Base-by-base conservation (phyloP, 2,888 invertebrate genomes). In the Nemapogon koenigi region DNA sequence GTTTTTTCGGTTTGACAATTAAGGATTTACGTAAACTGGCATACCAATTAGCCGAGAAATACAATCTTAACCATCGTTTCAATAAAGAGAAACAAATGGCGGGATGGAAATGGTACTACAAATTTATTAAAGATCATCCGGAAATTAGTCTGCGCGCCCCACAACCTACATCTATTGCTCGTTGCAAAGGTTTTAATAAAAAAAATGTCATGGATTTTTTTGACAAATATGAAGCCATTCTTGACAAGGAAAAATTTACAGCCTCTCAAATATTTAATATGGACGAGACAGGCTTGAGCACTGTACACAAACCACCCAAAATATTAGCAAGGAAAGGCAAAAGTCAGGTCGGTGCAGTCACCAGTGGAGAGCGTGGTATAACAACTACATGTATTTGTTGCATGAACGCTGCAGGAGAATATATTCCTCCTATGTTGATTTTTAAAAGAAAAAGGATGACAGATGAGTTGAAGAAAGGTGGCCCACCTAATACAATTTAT, bases 1-100 rank as follows among this genome's bases (percentile, higher is more conserved):
- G 36, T 27, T 43, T 43, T 30, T 45, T 43, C 18, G 41, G 40
- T 13, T 35, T 45, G 18, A 43, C 43, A 19, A 16, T 35, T 17
- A 43, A 41, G 29, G 40, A 45, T 14, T 33, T 42, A 13, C 33
- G 43, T 25, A 39, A 35, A 27, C 30, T 43, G 22, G 39, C 39
- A 16, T 36, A 18, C 32, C 2, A 42, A 8, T 13, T 42, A 29
- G 46, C 43, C 27, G 41, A 46, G 40, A 37, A 43, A 40, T 43
- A 29, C 29, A 13, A 35, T 41, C 11, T 44, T 6, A 22, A 22
- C 22, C 22, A 22, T 22, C 22, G 22, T 22, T 22, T 22, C 22
- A 10, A 22, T 22, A 22, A 22, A 22, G 22, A 22, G 22, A 22
- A 22, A 22, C 22, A 22, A 22, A 22, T 22, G 22, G 22, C 22